phyloP scores from a whole-genome alignment of 2,888 invertebrate species.

The Asteroscopus sphinx region DNA sequence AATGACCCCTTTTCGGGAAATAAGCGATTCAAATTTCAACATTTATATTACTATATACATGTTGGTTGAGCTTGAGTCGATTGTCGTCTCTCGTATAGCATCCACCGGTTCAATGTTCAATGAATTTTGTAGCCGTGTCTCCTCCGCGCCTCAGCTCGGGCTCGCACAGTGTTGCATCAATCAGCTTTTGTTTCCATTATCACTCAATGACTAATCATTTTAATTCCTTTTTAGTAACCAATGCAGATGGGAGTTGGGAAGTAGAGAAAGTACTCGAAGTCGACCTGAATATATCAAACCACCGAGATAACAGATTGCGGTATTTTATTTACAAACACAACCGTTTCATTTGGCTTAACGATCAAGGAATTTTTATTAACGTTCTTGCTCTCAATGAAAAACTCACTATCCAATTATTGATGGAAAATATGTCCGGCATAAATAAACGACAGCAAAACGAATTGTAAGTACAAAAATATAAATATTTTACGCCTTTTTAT shows the following conservation, averaged over 20 bases:
- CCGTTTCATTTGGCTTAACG: conserved; percentile 89
- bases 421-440: conserved; percentile 88
- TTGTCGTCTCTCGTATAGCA: not conserved
- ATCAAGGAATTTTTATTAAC: conserved; percentile 84
- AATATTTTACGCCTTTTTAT: too few relatives aligned
- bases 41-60: too few relatives aligned
- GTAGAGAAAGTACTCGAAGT: conserved; percentile 81
- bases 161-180: conserved; percentile 5
- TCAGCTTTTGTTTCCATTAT: conserved; percentile 15
- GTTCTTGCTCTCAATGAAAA: conserved; percentile 85
- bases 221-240: conserved; percentile 79
- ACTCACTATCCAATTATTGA: conserved; percentile 82
- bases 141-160: not conserved
- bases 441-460: conserved; percentile 88
- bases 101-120: not conserved
- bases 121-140: not conserved
- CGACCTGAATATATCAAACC: conserved; percentile 81
- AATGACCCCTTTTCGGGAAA: too few relatives aligned
- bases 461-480: conserved; percentile 81
- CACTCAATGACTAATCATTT: conserved; percentile 3
- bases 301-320: conserved; percentile 81
- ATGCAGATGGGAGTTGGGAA: conserved; percentile 81
- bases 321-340: conserved; percentile 90
- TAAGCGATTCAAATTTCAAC: too few relatives aligned
- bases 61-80: too few relatives aligned